Percentiles rank a stretch among this genome's conserved stretches.
Conservation (phyloP, 2,888 invertebrate genomes). For the Halictus ligatus region DNA sequence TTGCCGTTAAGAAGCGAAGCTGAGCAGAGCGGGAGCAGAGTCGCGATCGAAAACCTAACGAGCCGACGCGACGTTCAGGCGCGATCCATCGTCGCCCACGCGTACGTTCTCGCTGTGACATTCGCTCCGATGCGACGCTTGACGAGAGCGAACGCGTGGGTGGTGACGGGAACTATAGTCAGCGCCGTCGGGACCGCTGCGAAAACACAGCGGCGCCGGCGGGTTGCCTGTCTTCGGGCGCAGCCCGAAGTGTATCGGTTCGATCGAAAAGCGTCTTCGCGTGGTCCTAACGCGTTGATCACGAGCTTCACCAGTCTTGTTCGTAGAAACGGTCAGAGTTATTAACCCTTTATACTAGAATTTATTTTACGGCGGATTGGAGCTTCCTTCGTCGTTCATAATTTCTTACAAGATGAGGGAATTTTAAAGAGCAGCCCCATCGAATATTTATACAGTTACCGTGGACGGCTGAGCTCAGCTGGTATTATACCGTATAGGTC, state of each 20-base stretch:
- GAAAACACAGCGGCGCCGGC: constrained; percentile 19
- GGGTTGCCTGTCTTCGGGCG: neutral
- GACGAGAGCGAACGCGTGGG: neutral
- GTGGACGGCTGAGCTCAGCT: too few relatives aligned
- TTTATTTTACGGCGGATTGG: too few relatives aligned
- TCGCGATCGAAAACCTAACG: constrained; percentile 9
- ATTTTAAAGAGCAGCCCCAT: too few relatives aligned
- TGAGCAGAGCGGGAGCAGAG: too few relatives aligned
- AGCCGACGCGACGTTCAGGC: neutral
- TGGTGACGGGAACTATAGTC: neutral
- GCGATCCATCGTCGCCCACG: neutral
- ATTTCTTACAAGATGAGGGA: too few relatives aligned
- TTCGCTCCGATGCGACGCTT: neutral
- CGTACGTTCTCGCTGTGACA: neutral
- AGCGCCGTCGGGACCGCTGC: constrained; percentile 29
- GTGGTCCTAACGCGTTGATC: too few relatives aligned
- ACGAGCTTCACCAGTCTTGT: too few relatives aligned
- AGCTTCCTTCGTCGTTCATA: too few relatives aligned
- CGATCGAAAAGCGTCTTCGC: neutral
- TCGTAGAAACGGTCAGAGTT: too few relatives aligned
- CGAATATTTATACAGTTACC: too few relatives aligned
- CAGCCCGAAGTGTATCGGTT: neutral
- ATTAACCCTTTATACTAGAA: too few relatives aligned
- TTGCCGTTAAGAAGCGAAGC: neutral
- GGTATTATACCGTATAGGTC: too few relatives aligned